Base-by-base conservation (phyloP, 2,797 vertebrate genomes). In the Peromyscus nudipes region DNA sequence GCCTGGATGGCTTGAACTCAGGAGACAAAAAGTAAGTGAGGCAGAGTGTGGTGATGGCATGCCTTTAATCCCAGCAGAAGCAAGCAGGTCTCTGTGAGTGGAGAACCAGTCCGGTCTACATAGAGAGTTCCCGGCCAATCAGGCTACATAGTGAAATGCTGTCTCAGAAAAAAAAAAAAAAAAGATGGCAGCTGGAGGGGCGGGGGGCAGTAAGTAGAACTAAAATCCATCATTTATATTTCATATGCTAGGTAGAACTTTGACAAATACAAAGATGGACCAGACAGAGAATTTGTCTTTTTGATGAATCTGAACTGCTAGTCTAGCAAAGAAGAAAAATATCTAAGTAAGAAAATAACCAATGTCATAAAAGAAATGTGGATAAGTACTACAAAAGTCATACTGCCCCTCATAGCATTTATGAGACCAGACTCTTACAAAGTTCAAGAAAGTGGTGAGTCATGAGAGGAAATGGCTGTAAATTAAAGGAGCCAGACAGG, bases 291-390 rank as follows among this genome's bases (percentile, higher is more conserved):
- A 67, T 73, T 73, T 92, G 52, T 79, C 46, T 94, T 86, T 76
- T 73, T 85, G 37, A 81, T 64, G 13, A 69, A 46, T n/a, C 6
- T 80, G 49, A 92, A 43, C 25, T 19, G 57, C 85, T 65, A 8
- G 34, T 82, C 14, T 57, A 52, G 25, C 46, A 76, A n/a, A 75
- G 29, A 52, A 96, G 37, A 76, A 79, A 95, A 92, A 27, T 60
- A 49, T 17, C 60, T 73, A 89, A 89, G 52, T 71, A 91, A 96
- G 75, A 55, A 80, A 79, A 92, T 57, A 92, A 77, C 2, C 57
- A 34, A n/a, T 57, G 29, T 79, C 27, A 84, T 84, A 31, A 95
- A 95, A 92, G 55, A 90, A 92, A 84, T 64, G 21, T 64, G 19
- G 12, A 6, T 82, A 89, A 77, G 46, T 46, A 64, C 27, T 27